These are phyloP conservation scores for Hiodon alosoides DNA, from an alignment of 2,113 vertebrate species.

Conservation along the genomic window DNA sequence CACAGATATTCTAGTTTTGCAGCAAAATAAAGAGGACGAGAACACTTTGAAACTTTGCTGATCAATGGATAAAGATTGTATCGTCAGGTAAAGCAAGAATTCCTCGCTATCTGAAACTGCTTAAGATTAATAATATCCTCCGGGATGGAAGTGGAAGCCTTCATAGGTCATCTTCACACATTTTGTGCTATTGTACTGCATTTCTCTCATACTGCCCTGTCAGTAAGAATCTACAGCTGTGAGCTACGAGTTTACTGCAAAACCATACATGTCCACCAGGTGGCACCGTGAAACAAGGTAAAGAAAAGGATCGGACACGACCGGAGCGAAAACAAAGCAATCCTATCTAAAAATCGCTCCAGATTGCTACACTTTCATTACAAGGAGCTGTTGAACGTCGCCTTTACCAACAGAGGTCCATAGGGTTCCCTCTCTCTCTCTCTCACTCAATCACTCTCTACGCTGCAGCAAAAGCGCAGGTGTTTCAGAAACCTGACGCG, in stretches of 20 bases:
- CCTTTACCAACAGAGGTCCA: too few species aligned
- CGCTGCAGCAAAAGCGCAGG: too few species aligned
- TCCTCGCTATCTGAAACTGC: too few species aligned
- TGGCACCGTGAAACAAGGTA: conserved; percentile 35
- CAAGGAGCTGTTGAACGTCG: too few species aligned
- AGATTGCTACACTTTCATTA: too few species aligned
- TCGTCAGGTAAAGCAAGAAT: too few species aligned
- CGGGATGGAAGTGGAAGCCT: neutral
- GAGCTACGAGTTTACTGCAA: neutral
- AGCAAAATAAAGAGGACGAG: neutral
- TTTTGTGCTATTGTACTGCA: too few species aligned
- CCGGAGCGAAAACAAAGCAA: neutral
- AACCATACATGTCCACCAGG: conserved; percentile 29
- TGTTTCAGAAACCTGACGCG: too few species aligned
- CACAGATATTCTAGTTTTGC: neutral
- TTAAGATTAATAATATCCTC: too few species aligned
- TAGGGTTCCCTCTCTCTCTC: too few species aligned
- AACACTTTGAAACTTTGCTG: neutral
- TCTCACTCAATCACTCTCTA: too few species aligned
- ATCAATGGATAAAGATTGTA: neutral
- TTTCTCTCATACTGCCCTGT: neutral
- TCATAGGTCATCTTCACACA: neutral
- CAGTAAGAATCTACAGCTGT: neutral
- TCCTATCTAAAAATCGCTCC: neutral
- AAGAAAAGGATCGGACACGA: neutral